Evolutionary conservation across 2,113 vertebrate species (phyloP), one percentile per base, ranked within the genome.

Genomic region (Gnathochromis pfefferi): DNA sequence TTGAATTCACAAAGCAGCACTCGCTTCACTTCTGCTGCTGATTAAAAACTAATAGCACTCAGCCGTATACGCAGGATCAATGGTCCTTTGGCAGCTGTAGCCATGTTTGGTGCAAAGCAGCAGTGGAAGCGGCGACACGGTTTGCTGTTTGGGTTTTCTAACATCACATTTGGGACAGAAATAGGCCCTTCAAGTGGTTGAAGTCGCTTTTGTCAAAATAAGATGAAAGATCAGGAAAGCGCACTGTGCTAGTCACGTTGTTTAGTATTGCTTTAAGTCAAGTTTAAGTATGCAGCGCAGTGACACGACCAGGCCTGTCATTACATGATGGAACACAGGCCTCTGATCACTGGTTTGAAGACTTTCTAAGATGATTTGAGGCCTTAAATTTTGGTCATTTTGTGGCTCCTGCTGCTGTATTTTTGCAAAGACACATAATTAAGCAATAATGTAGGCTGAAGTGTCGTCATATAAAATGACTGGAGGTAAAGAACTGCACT

Each of bases 291-390:
- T 45, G 68, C 38, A 73, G 38, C 4, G 7, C 40, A 47, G 68
- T 28, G 40, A 47, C 68, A 73, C 9, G 9, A 28, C 14, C 23
- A 87, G 73, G 81, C 47, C 84, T 83, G 86, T 89, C 68, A 93
- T 93, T 93, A 90, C 80, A 84, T 38, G 57, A 84, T 68, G 81
- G 81, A 80, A 85, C 0, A 58, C 79, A 84, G 21, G 73, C 60
- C 47, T 42, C 73, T 89, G 84, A 86, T 89, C 53, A 90, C 83
- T 47, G 84, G 11, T 81, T 92, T 83, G 68, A 75, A 83, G 78
- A 68, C 85, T 35, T 42, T 84, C 88, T 79, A 28, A 85, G 82
- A 87, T 65, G 60, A 53, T 84, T 79, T 17, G 3, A 65, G n/a
- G 83, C 75, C 83, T 86, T 70, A 85, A 9, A 88, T 84, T 80